Evolutionary conservation across 2,888 invertebrate species (phyloP).

Genomic region (Oscheius sp.): DNA sequence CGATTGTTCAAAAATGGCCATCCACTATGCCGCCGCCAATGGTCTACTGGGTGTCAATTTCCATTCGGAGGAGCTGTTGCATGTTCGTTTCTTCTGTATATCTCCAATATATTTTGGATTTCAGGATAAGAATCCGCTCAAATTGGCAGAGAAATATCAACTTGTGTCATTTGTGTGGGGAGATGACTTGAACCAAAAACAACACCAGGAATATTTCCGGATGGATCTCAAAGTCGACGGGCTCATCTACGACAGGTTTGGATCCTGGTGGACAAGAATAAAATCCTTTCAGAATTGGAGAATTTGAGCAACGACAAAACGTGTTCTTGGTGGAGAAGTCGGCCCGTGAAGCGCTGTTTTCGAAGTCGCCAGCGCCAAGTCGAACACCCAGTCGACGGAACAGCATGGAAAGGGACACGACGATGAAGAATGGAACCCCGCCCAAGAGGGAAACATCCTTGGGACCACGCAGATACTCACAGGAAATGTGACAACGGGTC

Average conservation of each 20-base stretch:
- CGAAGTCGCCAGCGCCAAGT: conserved; percentile 13
- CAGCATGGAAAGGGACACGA: not conserved
- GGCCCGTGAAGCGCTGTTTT: conserved; percentile 26
- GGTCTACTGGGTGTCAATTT: conserved; percentile 83
- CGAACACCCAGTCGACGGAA: not conserved
- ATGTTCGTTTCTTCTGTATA: conserved; percentile 74
- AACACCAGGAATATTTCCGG: conserved; percentile 88
- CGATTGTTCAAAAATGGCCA: conserved; percentile 62
- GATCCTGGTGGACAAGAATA: not conserved
- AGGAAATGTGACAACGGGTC: not conserved
- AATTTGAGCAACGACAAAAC: conserved; percentile 65
- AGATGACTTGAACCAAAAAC: conserved; percentile 86
- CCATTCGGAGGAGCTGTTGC: conserved; percentile 87
- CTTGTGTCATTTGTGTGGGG: conserved; percentile 91
- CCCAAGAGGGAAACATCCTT: not conserved
- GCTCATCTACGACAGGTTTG: conserved; percentile 90
- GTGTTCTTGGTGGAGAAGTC: conserved; percentile 70
- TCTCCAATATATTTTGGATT: conserved; percentile 38
- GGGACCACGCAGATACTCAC: not conserved
- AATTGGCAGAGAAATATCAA: conserved; percentile 50
- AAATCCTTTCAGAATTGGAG: conserved; percentile 63
- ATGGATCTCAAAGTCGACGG: conserved; percentile 87
- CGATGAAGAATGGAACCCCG: not conserved
- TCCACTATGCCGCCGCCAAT: conserved; percentile 67
- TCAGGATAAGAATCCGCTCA: conserved; percentile 54